Evolutionary conservation across 1,140 invertebrate species (phyloP), one percentile per base, ranked within the genome.

Genomic region (Orius laevigatus): DNA sequence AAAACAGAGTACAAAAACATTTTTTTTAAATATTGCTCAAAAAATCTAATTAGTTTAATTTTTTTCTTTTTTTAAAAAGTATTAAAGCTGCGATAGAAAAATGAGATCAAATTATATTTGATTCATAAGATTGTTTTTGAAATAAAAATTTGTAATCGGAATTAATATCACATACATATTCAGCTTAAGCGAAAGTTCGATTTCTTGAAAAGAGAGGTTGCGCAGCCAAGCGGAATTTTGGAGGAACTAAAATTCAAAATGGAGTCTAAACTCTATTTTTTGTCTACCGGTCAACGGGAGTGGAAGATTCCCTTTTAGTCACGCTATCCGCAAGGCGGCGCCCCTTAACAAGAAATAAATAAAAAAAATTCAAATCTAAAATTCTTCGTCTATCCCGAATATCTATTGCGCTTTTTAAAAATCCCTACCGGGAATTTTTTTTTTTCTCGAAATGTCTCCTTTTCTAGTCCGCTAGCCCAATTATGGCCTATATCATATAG

Each of bases 61-160:
- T 47, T 47, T 47, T 47, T 46, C 2, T 36, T 2, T 11, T 47
- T 47, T 34, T 42, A 25, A 51, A 49, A 39, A 33, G 31, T 40
- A 40, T 51, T 51, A 46, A 51, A 50, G 42, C 43, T 46, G 42
- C 32, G 32, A 35, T 51, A 51, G 49, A 51, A 51, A 50, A 46
- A 45, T 51, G 49, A 51, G 49, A 51, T 51, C 49, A 51, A 51
- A 51, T 51, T 20, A 51, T 51, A 51, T 51, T 51, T 51, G 49
- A 51, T 51, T 51, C 44, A 51, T 32, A 19, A 19, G 19, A n/a
- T 49, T 49, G 11, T 46, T 32, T 44, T 46, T 51, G 16, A 46
- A 19, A 16, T 18, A 18, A 18, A n/a, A 43, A 14, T 18, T 38
- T 32, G 40, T 44, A 50, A 50, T 44, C 41, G 48, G 48, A 34